phyloP scores from a whole-genome alignment of 1,140 invertebrate genomes.

The Bactericera cockerelli region DNA sequence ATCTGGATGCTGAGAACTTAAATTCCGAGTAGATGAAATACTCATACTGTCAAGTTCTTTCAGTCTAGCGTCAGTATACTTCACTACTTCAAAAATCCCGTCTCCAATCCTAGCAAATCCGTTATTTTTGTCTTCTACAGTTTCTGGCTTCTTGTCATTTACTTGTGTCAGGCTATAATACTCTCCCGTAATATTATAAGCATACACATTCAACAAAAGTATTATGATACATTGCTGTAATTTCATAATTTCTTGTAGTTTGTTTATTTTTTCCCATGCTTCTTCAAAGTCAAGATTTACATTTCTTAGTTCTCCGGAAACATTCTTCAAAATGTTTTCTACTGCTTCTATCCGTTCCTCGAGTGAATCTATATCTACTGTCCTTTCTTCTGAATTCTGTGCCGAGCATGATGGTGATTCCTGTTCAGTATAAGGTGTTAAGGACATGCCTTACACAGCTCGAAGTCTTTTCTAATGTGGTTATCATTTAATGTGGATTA shows the following conservation, averaged over 20 bases:
- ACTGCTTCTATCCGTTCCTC: background rate
- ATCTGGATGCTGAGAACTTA: too few species aligned
- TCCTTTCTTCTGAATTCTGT: background rate
- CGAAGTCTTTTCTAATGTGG: too few species aligned
- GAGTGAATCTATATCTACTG: background rate
- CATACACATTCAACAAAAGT: too few species aligned
- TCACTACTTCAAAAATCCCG: background rate
- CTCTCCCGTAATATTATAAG: too few species aligned
- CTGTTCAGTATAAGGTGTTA: background rate
- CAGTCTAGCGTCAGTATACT: background rate
- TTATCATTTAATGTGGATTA: too few species aligned
- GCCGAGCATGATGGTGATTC: background rate
- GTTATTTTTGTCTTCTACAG: background rate
- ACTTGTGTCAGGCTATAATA: background rate
- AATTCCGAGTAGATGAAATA: background rate
- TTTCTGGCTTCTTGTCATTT: background rate
- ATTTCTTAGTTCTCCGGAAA: background rate
- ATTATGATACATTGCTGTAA: background rate
- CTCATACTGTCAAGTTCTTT: background rate
- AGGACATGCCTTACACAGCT: conserved; percentile 3
- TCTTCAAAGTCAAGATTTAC: background rate
- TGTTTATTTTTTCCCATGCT: background rate
- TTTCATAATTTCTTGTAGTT: conserved; percentile 1
- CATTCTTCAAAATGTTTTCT: background rate
- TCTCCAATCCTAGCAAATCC: background rate